Evolutionary conservation across 2,888 invertebrate genomes (phyloP).

Genomic region (Drosophila melanosoma): DNA sequence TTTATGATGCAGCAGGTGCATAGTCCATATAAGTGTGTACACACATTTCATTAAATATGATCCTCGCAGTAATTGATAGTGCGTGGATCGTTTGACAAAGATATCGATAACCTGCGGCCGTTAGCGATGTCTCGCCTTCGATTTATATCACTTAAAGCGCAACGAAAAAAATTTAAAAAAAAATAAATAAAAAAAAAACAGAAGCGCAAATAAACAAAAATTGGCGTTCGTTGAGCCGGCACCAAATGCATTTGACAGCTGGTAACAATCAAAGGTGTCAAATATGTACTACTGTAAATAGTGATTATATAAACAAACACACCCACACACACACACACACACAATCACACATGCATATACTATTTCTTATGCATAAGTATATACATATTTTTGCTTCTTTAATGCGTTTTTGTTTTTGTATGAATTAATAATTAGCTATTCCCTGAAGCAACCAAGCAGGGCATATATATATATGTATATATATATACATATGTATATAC

Average conservation of each 20-base stretch:
- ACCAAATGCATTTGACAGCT: slow-evolving; percentile 52
- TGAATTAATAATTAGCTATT: slow-evolving; percentile 26
- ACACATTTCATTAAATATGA: neutral
- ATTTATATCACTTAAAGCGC: neutral
- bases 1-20: neutral
- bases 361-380: neutral
- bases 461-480: neutral
- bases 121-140: neutral
- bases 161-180: slow-evolving; percentile 22
- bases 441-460: neutral
- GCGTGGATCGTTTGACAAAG: neutral
- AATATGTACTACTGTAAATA: neutral
- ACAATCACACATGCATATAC: too few relatives aligned
- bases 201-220: slow-evolving; percentile 33
- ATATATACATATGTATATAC: neutral
- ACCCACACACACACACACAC: slow-evolving; percentile 1
- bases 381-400: slow-evolving; percentile 51
- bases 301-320: neutral
- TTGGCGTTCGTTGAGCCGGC: slow-evolving; percentile 35
- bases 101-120: slow-evolving; percentile 31
- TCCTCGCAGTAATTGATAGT: too few relatives aligned
- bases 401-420: slow-evolving; percentile 40
- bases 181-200: slow-evolving; percentile 45
- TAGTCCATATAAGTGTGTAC: neutral
- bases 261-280: slow-evolving; percentile 24